These are phyloP conservation scores for Amorpha juglandis DNA, from an alignment of 2,888 invertebrate genomes.

Conservation along the genomic window DNA sequence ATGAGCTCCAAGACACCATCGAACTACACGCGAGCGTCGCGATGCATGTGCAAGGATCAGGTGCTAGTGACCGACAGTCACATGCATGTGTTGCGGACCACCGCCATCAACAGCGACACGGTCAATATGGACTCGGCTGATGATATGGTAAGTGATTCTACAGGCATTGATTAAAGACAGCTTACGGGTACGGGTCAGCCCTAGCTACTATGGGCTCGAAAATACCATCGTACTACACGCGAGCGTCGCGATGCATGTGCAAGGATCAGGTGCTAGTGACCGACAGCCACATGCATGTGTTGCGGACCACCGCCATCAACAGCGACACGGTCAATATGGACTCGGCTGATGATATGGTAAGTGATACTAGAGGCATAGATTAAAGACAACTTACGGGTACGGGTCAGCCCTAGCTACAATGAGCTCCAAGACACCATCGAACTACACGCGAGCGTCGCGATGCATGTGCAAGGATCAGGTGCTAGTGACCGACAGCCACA, in stretches of 20 bases:
- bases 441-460: no score
- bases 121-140: constrained; percentile 50
- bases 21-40: constrained; percentile 44
- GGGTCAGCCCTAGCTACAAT: no score
- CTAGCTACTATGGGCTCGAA: constrained; percentile 58
- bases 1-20: constrained; percentile 49
- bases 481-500: no score
- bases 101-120: constrained; percentile 69
- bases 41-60: constrained; percentile 61
- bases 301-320: constrained; percentile 74
- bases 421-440: no score
- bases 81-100: constrained; percentile 68
- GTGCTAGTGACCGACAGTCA: constrained; percentile 52
- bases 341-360: no score
- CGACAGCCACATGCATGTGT: constrained; percentile 61
- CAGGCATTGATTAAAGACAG: constrained; percentile 79
- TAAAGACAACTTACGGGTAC: no score
- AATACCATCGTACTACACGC: constrained; percentile 45
- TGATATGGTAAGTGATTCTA: constrained; percentile 66
- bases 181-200: constrained; percentile 73
- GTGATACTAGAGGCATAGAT: no score
- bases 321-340: no score
- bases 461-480: no score
- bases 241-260: no score
- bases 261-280: no score